These are phyloP conservation scores for Xiphophorus birchmanni DNA, from an alignment of 2,797 vertebrate species.

Conservation along the genomic window DNA sequence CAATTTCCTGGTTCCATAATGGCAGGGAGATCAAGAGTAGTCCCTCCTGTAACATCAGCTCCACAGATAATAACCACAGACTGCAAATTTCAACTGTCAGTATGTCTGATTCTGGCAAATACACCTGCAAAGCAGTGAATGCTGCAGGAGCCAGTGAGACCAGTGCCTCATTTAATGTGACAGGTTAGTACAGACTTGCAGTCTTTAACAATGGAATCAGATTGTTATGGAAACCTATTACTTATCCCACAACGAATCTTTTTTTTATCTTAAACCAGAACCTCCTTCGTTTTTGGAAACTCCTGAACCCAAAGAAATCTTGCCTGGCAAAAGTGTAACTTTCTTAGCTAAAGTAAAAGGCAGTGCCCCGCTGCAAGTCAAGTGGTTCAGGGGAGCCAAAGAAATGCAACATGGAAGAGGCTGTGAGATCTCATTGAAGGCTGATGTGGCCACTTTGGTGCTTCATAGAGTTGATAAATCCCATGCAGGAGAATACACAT, in stretches of 20 bases:
- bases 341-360: conserved; percentile 88
- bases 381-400: conserved; percentile 91
- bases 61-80: conserved; percentile 85
- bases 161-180: conserved; percentile 85
- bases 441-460: conserved; percentile 81
- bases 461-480: conserved; percentile 81
- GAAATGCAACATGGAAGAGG: conserved; percentile 86
- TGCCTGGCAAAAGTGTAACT: conserved; percentile 84
- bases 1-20: conserved; percentile 90
- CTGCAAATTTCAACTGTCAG: conserved; percentile 83
- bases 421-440: conserved; percentile 84
- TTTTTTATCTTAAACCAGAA: conserved; percentile 78
- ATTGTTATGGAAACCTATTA: neutral
- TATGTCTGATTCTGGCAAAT: conserved; percentile 87
- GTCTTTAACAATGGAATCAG: neutral
- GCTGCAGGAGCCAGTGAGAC: conserved; percentile 87
- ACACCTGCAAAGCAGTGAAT: conserved; percentile 88
- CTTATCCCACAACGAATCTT: conserved; percentile 19
- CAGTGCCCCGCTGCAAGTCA: conserved; percentile 87
- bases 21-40: conserved; percentile 87
- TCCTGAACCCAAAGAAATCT: conserved; percentile 82
- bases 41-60: conserved; percentile 86
- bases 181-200: conserved; percentile 84
- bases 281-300: conserved; percentile 88
- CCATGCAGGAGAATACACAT: conserved; percentile 85